These are phyloP conservation scores for Micronycteris hirsuta DNA, from an alignment of 2,113 vertebrate genomes.

Conservation along the genomic window DNA sequence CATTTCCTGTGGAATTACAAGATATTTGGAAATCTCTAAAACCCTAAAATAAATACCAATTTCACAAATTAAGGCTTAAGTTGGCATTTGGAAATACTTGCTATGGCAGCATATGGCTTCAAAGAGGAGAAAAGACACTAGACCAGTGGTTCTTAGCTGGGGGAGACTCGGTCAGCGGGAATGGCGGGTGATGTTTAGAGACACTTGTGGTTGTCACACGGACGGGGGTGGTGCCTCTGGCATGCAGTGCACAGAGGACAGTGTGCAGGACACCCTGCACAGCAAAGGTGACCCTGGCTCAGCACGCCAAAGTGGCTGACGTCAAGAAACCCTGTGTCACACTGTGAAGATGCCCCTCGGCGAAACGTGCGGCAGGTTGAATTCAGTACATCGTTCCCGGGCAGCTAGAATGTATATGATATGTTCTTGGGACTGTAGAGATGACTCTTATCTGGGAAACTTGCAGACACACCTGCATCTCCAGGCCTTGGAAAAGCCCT, in stretches of 20 bases:
- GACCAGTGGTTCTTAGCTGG: not conserved
- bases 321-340: not conserved
- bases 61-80: not conserved
- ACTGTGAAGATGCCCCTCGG: not conserved
- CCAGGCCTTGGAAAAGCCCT: not conserved
- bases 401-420: not conserved
- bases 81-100: not conserved
- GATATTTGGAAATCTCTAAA: slow-evolving; percentile 1
- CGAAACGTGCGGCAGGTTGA: not conserved
- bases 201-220: not conserved
- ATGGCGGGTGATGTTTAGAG: not conserved
- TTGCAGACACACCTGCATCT: not conserved
- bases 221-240: too few species aligned
- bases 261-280: not conserved
- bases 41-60: not conserved
- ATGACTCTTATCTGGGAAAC: not conserved
- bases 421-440: not conserved
- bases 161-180: not conserved
- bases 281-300: not conserved
- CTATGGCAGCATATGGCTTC: not conserved
- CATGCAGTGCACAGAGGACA: not conserved
- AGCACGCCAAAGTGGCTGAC: not conserved
- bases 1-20: not conserved
- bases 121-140: not conserved
- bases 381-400: not conserved